A percentile compares a stretch with the other conserved stretches of the same genome.
Evolutionary conservation across 2,888 invertebrate species (phyloP).

Genomic region (Thysanoteuthis rhombus): DNA sequence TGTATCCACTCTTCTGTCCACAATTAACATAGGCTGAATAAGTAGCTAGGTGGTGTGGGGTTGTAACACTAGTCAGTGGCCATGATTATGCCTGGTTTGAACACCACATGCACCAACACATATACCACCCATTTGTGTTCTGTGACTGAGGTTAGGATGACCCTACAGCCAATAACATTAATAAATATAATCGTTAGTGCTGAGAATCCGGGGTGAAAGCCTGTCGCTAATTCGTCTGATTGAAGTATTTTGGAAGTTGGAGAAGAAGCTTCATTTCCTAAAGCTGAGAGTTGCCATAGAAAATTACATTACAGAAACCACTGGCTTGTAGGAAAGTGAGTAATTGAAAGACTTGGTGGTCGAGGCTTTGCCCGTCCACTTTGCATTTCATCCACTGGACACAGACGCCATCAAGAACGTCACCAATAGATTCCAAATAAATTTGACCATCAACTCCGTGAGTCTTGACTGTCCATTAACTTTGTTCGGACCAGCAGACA

Average conservation of each 20-base stretch:
- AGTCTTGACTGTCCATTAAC: constrained; percentile 21
- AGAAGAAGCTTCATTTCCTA: constrained; percentile 1
- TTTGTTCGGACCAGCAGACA: constrained; percentile 24
- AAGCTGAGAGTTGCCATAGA: constrained; percentile 22
- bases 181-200: constrained; percentile 21
- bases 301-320: constrained; percentile 25
- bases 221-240: constrained; percentile 19
- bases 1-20: background rate
- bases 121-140: background rate
- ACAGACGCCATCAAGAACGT: constrained; percentile 13
- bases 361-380: background rate
- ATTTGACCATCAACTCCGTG: constrained; percentile 17
- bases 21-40: background rate
- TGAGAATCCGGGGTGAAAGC: background rate
- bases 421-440: constrained; percentile 25
- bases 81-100: background rate
- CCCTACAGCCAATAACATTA: constrained; percentile 22
- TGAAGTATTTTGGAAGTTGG: constrained; percentile 26
- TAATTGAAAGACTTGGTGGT: constrained; percentile 21
- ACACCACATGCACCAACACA: background rate
- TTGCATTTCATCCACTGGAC: constrained; percentile 19
- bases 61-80: background rate
- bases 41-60: background rate
- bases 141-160: background rate
- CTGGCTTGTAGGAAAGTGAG: constrained; percentile 18